Base-by-base conservation (phyloP, 2,888 invertebrate genomes). In the Epinotia nisella region DNA sequence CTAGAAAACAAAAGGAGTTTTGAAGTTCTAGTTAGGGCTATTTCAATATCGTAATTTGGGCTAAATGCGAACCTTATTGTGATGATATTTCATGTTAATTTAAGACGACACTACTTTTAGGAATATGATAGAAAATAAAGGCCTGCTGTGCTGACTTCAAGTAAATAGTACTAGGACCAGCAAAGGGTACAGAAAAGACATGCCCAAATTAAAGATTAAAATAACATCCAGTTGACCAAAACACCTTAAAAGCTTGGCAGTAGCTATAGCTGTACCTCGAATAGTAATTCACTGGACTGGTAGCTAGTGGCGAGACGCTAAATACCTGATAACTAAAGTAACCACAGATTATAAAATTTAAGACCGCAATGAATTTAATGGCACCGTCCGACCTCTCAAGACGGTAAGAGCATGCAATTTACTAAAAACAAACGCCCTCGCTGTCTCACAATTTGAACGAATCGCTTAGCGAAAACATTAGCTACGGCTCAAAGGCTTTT, bases 391-490 rank as follows among this genome's bases (percentile, higher is more conserved):
- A 77, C 80, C 77, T 76, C 79, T 80, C 78, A 76, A 79, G 78
- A 75, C 78, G 78, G 79, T 80, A 80, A 83, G 81, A 82, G 81
- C 81, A 78, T 81, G 81, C 81, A 85, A 84, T 87, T 85, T 83
- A 80, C 81, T 82, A 81, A 82, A 83, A 84, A 84, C 84, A 86
- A 84, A 80, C 81, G 80, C 79, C 79, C 75, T 74, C 78, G 76
- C 79, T 81, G 83, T 85, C 83, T 85, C 79, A 80, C 81, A 83
- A 85, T 82, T 83, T 87, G 84, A 88, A 88, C 81, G 87, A 88
- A 89, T 88, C 87, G 91, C 90, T 91, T 87, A 91, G 89, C 87
- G 85, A 89, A 91, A 92, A 90, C 90, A 91, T 91, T 91, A 91
- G 87, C 87, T 81, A 81, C 83, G 90, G 87, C 88, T 90, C 89